Conservation (phyloP, 1,140 invertebrate species). For the Drosophila prosaltans region DNA sequence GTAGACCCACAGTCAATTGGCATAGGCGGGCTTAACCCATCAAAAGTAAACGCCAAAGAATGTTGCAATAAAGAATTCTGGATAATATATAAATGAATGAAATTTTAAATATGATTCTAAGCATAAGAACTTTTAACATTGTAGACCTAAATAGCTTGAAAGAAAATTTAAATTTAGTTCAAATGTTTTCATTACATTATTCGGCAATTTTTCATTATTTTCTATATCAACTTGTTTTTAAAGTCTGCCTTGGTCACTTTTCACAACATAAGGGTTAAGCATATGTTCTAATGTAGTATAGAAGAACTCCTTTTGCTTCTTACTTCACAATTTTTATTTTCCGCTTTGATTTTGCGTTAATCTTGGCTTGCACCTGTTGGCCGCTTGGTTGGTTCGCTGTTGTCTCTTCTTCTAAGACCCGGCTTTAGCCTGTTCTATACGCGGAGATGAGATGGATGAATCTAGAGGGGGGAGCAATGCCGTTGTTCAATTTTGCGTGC, state of each 20-base stretch:
- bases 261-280: conserved; percentile 28
- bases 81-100: too few relatives aligned
- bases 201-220: too few relatives aligned
- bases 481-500: conserved; percentile 81
- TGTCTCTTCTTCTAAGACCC: conserved; percentile 23
- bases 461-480: conserved; percentile 47
- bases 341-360: conserved; percentile 79
- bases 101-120: too few relatives aligned
- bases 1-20: conserved; percentile 35
- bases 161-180: too few relatives aligned
- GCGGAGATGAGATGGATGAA: too few relatives aligned
- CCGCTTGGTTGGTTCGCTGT: conserved; percentile 22
- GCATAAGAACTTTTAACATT: too few relatives aligned
- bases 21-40: conserved; percentile 31
- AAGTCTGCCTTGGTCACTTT: not conserved
- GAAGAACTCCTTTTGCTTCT: conserved; percentile 37
- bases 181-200: too few relatives aligned
- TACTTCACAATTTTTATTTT: conserved; percentile 57
- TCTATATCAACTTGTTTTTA: not conserved
- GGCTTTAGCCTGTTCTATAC: not conserved
- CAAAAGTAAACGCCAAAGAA: too few relatives aligned
- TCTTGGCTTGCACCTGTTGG: conserved; percentile 76
- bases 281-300: conserved; percentile 38
- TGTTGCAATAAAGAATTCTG: too few relatives aligned
- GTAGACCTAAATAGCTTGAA: too few relatives aligned